Base-by-base conservation (phyloP, 2,888 invertebrate genomes). In the Epinotia nisella region DNA sequence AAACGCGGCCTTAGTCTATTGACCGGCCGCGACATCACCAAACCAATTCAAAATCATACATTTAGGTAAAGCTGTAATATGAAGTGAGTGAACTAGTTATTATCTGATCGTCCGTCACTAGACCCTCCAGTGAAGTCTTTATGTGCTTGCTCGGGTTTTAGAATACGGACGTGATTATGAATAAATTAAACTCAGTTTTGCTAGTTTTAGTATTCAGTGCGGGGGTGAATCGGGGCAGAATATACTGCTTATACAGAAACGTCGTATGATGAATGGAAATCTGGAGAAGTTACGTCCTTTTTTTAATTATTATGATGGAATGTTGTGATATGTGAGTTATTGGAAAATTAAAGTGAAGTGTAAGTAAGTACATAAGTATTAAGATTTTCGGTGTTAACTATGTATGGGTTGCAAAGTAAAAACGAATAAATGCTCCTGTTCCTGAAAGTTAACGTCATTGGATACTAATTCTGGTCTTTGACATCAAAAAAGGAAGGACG, bases 111-210 rank as follows among this genome's bases (percentile, higher is more conserved):
- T 4, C 39, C n/a, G 61, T 70, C 41, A 62, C 62, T 41, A 3
- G 13, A 35, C 15, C 17, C 24, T 19, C 21, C 29, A 19, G 21
- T 41, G 53, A 45, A 62, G 55, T 19, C 24, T 56, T 55, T 56
- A 51, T 66, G 59, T 65, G 61, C 49, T 64, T 49, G 55, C 29
- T 62, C 70, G 60, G 61, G 66, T 72, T 74, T 39, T 71, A 68
- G 70, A 45, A 49, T 51, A 75, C 53, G 71, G 75, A 77, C 87
- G 87, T 89, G 88, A 86, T 89, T 85, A 83, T 84, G 88, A 87
- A 90, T 90, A 87, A 82, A 85, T 86, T 86, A 78, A 71, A 75
- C 76, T 61, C 71, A 76, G 76, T 79, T 78, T 78, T 76, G 77
- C 78, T 78, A 79, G 76, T 76, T 74, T 76, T 72, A 70, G 70